Evolutionary conservation across 2,113 vertebrate genomes (phyloP).

Genomic region (Noturus placidus): DNA sequence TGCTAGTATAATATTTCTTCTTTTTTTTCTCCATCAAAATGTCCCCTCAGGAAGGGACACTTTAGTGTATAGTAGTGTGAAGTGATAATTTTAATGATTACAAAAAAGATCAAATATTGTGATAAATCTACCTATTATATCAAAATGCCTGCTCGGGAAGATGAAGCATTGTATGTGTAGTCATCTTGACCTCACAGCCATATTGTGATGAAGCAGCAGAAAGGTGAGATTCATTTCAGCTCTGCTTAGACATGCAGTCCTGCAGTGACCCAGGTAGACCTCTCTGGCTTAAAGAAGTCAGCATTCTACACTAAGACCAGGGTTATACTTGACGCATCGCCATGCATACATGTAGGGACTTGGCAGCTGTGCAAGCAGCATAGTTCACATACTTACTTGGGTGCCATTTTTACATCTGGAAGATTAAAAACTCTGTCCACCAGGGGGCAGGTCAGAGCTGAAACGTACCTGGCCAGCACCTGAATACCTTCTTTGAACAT

Average conservation of each 20-base stretch:
- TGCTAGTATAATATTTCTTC: neutral
- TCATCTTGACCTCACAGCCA: constrained; percentile 22
- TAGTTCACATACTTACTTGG: neutral
- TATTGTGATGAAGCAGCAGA: constrained; percentile 74
- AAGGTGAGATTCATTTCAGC: constrained; percentile 73
- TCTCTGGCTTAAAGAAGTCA: constrained; percentile 64
- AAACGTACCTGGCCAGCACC: neutral
- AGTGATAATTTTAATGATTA: neutral
- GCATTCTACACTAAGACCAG: constrained; percentile 60
- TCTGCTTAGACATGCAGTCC: constrained; percentile 62
- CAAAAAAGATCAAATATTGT: constrained; percentile 12
- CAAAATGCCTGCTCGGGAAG: constrained; percentile 28
- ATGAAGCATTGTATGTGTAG: constrained; percentile 31
- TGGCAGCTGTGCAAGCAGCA: neutral
- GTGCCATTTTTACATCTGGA: neutral
- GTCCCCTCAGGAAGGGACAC: neutral
- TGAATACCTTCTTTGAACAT: neutral
- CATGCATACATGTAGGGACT: neutral
- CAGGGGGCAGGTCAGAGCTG: constrained; percentile 3
- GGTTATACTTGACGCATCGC: neutral
- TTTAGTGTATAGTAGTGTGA: neutral
- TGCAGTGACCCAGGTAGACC: constrained; percentile 64
- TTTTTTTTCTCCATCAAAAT: neutral
- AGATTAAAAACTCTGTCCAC: neutral
- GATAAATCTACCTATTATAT: constrained; percentile 30